Evolutionary conservation across 2,888 invertebrate genomes (phyloP), one percentile per base, ranked within the genome.

Genomic region (Phyllotreta cruciferae): DNA sequence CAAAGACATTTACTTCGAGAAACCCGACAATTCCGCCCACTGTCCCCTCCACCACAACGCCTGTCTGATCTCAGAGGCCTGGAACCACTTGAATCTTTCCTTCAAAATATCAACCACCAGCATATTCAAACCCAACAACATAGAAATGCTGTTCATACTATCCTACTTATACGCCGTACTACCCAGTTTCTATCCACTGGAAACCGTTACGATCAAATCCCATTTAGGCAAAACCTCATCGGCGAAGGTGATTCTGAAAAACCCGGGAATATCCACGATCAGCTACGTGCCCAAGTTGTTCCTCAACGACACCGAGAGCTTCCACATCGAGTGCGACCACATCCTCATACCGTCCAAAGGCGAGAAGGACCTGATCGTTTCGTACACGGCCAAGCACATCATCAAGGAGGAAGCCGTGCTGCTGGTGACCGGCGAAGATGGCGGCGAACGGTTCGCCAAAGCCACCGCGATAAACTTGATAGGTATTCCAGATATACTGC

Each of bases 71-170:
- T 66, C 73, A 1, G 83, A 85, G 70, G 83, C 85, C 6, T 85
- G 88, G 82, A 83, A 82, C 66, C 73, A 78, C 60, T 77, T 89
- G 39, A 81, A 83, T 50, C 77, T 88, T 3, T 85, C 86, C 68
- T 87, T 86, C 71, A 82, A 85, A 3, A 70, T 88, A 49, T 77
- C 73, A 10, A 85, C 86, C 11, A 77, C 76, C 53, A 84, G 86
- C 64, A 84, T 89, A 60, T 74, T 84, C 1, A 56, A 82, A 14
- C 85, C 86, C 0, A 86, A 85, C 75, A 80, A 81, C 65, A 75
- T 86, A 14, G 76, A 88, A 42, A 84, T 86, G 68, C 86, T 87
- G 84, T 85, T 88, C 79, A 76, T 88, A 49, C 82, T 85, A 0
- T 78, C 70, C 3, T 80, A 80, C 62, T 78, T 89, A 14, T 87